Evolutionary conservation across 2,797 vertebrate species (phyloP).

Genomic region (Geotrypetes seraphini): DNA sequence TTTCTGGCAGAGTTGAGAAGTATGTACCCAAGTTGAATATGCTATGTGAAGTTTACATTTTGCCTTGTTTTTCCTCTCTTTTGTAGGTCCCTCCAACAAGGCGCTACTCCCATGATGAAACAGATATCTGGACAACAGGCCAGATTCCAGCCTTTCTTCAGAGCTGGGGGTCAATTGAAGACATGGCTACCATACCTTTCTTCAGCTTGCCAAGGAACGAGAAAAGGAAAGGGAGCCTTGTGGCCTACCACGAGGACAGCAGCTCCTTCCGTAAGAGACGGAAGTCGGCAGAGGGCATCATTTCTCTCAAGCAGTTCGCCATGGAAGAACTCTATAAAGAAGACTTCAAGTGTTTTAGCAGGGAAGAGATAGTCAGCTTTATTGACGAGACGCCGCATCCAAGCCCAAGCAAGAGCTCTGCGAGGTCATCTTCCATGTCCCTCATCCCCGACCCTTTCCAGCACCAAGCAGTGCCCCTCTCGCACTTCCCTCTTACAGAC

Average conservation of each 20-base stretch:
- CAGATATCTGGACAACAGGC: constrained; percentile 75
- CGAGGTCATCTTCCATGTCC: constrained; percentile 57
- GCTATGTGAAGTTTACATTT: no score
- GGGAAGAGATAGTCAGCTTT: constrained; percentile 71
- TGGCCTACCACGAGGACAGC: constrained; percentile 68
- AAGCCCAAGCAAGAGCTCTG: constrained; percentile 61
- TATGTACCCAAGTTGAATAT: no score
- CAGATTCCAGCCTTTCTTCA: constrained; percentile 74
- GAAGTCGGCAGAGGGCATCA: constrained; percentile 68
- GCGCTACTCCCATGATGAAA: constrained; percentile 89
- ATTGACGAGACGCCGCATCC: constrained; percentile 67
- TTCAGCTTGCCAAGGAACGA: constrained; percentile 56
- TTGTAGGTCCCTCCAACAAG: constrained; percentile 80
- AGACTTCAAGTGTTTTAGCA: constrained; percentile 63
- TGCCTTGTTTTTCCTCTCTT: no score
- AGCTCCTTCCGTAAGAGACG: constrained; percentile 61
- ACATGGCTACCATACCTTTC: constrained; percentile 60
- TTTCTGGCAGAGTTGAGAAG: no score
- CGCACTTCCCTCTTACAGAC: constrained; percentile 69
- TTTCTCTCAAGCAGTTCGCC: constrained; percentile 56
- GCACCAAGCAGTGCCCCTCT: constrained; percentile 32
- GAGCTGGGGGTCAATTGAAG: constrained; percentile 79
- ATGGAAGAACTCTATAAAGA: constrained; percentile 52
- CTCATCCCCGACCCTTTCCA: constrained; percentile 56
- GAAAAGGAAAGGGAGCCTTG: constrained; percentile 63